Base-by-base conservation (phyloP, 2,888 invertebrate genomes). In the Conomelus anceps region DNA sequence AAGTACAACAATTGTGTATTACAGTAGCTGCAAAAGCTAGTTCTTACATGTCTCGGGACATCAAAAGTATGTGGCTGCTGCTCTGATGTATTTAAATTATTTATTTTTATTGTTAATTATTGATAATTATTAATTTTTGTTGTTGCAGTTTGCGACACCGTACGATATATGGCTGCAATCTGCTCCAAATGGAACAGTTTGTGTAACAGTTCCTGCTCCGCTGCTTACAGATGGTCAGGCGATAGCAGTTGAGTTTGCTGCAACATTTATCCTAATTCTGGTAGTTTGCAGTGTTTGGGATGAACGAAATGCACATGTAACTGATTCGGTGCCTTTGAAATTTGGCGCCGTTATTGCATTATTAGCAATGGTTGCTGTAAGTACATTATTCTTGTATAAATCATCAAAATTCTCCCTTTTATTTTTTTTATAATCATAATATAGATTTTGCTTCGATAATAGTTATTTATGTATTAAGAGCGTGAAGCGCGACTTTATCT, bases 201-300 rank as follows among this genome's bases (percentile, higher is more conserved):
- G 97, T 92, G 94, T 95, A 11, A 96, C 97, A 0, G 92, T 94
- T 22, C 94, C 96, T 0, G 94, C 95, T 91, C 91, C 92, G 0
- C 93, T 93, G 0, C 92, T 96, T 6, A 93, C 93, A 0, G 91
- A 92, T 0, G 92, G 93, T 22, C 94, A 93, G 87, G 93, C 92
- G 3, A 92, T 96, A 11, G 93, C 94, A 11, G 94, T 96, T 89
- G 97, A 97, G 93, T 94, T 95, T 20, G 92, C 96, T 0, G 94
- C 96, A 23, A 96, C 97, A 0, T 93, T 94, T 3, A 94, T 96
- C 0, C 93, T 97, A 22, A 94, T 95, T 86, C 93, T 97, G 86
- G 94, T 97, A 22, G 95, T 95, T 90, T 96, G 96, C 92, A 95
- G 95, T 0, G 94, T 96, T 20, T 96, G 96, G 96, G 97, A 97